Conservation (phyloP, 2,113 vertebrate species). For the Aramus guarauna region DNA sequence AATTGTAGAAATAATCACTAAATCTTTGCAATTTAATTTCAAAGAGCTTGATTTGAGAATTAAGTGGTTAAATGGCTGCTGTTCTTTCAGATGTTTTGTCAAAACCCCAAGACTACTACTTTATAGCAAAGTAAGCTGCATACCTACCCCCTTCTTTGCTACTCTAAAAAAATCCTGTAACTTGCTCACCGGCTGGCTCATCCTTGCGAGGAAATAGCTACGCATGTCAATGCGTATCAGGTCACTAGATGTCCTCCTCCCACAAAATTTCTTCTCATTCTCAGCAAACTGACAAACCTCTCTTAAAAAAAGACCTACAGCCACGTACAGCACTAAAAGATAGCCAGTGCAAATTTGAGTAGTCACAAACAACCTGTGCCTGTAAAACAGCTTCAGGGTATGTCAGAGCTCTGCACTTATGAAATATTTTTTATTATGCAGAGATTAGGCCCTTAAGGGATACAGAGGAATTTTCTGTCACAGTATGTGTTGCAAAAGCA, state of each 20-base stretch:
- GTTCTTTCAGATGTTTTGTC: background rate
- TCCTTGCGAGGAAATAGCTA: background rate
- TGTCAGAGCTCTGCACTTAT: background rate
- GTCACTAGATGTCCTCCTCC: slow-evolving; percentile 63
- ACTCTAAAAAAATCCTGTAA: background rate
- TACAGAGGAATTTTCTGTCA: background rate
- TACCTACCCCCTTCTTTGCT: background rate
- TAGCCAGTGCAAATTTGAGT: background rate
- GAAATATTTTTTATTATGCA: background rate
- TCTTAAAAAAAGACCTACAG: background rate
- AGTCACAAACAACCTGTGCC: fast-evolving
- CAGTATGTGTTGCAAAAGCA: background rate
- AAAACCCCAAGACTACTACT: background rate
- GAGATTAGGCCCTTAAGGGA: background rate
- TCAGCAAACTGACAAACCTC: background rate
- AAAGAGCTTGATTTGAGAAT: background rate
- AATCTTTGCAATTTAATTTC: background rate
- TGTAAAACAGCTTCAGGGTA: background rate
- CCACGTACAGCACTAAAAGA: background rate
- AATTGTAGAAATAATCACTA: background rate
- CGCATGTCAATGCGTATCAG: background rate
- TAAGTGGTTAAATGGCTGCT: background rate
- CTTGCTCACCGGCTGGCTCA: background rate
- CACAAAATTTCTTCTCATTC: background rate
- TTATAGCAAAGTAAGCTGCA: background rate